Evolutionary conservation across 2,113 vertebrate species (phyloP), one percentile per base, ranked within the genome.

Genomic region (Podarcis cretensis): DNA sequence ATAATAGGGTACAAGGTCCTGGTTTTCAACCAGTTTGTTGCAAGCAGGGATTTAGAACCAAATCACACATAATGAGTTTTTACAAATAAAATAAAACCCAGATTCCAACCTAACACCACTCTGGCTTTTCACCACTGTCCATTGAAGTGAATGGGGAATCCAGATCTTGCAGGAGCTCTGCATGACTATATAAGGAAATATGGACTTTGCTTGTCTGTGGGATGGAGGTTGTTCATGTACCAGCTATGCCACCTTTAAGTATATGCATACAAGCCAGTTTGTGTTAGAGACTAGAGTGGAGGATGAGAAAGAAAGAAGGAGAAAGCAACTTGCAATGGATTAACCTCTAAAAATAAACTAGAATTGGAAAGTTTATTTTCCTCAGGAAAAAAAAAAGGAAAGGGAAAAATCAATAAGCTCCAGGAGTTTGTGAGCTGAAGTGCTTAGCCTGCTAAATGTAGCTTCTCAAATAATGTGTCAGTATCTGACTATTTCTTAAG

Each of bases 291-390:
- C 18, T 9, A 21, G 32, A 3, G 13, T 30, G 30, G 27, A 16
- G 13, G 10, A 8, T 14, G 25, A 54, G n/a, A 68, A 18, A 6
- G 37, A 23, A 65, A 57, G 25, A 12, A 35, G 7, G 23, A 63
- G 32, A 83, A 21, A 83, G 40, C 27, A 83, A 7, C 20, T 77
- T 37, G 20, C 18, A 87, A 89, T 82, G 40, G 54, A 93, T 94
- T 95, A 95, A 88, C 77, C 65, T 91, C 89, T 93, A 93, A 94
- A 95, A 95, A 95, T 90, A 94, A 95, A 86, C 78, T 83, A 75
- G 85, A 83, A 69, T 89, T 93, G 69, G 78, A 90, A 92, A 91
- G 81, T 77, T 90, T 92, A 85, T 93, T 95, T 95, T 85, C 73
- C 73, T 63, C 59, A 63, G 87, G 87, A 85, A 95, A 95, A 66